Percentiles rank a stretch among this genome's conserved stretches.
phyloP scores from a whole-genome alignment of 2,113 vertebrate genomes.

The Gavia stellata region DNA sequence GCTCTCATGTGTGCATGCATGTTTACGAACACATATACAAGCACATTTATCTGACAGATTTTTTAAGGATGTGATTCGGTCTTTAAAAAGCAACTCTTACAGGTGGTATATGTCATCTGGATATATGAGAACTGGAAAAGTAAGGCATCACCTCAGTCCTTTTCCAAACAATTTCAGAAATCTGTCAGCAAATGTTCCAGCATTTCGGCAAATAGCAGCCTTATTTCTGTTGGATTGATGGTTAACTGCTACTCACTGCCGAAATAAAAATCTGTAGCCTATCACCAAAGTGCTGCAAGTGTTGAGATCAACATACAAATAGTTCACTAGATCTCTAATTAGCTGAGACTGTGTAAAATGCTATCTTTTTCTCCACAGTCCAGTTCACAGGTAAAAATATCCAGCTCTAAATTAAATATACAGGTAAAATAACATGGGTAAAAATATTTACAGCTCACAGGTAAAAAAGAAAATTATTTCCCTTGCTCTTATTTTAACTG shows the following conservation, averaged over 20 bases:
- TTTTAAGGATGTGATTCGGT: not conserved
- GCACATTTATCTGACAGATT: not conserved
- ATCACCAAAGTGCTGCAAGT: not conserved
- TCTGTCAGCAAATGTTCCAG: not conserved
- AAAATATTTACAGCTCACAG: not conserved
- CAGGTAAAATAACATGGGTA: not conserved
- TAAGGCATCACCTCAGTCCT: not conserved
- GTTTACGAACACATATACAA: not conserved
- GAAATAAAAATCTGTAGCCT: not conserved
- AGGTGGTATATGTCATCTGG: rapidly evolving
- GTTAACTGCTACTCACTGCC: not conserved
- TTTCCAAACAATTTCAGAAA: not conserved
- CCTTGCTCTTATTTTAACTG: not conserved
- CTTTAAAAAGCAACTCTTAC: not conserved
- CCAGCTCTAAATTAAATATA: not conserved
- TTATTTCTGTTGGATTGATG: not conserved
- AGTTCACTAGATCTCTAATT: not conserved
- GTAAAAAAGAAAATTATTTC: not conserved
- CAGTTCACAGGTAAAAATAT: not conserved
- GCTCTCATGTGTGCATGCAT: rapidly evolving
- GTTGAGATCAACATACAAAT: not conserved
- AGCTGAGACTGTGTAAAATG: not conserved
- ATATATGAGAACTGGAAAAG: not conserved
- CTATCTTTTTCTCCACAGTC: not conserved
- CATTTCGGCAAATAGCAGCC: not conserved